Percentiles rank a stretch among this genome's conserved stretches.
Evolutionary conservation across 2,113 vertebrate genomes (phyloP).

Genomic region (Odocoileus hemionus): DNA sequence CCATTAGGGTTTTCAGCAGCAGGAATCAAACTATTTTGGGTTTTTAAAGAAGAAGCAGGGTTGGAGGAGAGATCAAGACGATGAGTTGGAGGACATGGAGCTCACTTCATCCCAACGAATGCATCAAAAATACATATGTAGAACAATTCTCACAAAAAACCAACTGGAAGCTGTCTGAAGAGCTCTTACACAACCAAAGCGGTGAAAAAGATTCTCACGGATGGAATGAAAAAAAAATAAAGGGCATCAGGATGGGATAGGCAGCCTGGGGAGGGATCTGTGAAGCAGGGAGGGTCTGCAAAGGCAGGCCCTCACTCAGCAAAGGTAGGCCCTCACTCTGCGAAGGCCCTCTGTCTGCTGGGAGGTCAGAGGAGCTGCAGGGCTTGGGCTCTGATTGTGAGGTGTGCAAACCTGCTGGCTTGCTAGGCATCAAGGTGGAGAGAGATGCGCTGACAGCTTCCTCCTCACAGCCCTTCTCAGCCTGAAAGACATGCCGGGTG

Average conservation of each 20-base stretch:
- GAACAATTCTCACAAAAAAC: background rate
- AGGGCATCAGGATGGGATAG: background rate
- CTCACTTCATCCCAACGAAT: background rate
- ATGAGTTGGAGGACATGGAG: background rate
- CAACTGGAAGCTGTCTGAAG: background rate
- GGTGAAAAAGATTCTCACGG: background rate
- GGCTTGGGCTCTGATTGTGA: background rate
- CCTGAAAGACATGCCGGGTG: background rate
- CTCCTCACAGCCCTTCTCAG: background rate
- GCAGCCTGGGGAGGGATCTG: background rate
- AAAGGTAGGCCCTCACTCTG: background rate
- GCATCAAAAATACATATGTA: background rate
- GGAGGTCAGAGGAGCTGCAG: background rate
- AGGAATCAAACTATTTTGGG: background rate
- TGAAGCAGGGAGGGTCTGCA: background rate
- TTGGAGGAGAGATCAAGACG: background rate
- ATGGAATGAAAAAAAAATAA: background rate
- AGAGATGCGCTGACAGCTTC: background rate
- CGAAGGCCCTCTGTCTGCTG: background rate
- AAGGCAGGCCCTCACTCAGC: background rate
- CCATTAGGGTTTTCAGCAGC: background rate
- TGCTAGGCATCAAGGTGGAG: background rate
- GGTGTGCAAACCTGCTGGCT: background rate
- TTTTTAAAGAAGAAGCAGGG: background rate
- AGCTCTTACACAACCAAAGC: background rate